These are phyloP conservation scores for Macropodus opercularis DNA, from an alignment of 2,797 vertebrate genomes.

Conservation along the genomic window DNA sequence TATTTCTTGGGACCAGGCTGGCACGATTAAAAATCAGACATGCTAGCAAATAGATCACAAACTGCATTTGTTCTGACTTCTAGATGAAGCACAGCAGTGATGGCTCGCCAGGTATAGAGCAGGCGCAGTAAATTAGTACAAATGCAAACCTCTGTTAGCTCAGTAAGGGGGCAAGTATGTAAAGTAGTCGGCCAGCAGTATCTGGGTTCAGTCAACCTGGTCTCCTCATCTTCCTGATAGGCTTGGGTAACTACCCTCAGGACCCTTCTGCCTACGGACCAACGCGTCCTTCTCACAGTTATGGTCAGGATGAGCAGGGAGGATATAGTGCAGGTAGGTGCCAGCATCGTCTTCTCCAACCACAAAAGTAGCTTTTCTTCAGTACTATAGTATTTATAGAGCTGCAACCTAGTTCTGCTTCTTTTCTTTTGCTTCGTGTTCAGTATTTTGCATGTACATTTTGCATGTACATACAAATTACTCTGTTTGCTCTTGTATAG, in stretches of 20 bases:
- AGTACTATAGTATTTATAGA: slow-evolving; percentile 68
- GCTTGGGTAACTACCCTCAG: slow-evolving; percentile 92
- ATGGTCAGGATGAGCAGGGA: slow-evolving; percentile 94
- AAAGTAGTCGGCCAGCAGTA: slow-evolving; percentile 73
- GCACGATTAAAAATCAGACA: slow-evolving; percentile 40
- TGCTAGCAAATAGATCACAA: slow-evolving; percentile 39
- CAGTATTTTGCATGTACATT: slow-evolving; percentile 76
- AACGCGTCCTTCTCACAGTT: slow-evolving; percentile 91
- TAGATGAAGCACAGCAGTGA: slow-evolving; percentile 54
- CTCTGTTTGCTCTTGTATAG: slow-evolving; percentile 63
- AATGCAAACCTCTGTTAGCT: slow-evolving; percentile 54
- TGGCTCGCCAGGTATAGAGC: slow-evolving; percentile 48
- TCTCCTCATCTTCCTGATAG: slow-evolving; percentile 90
- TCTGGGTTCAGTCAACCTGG: slow-evolving; percentile 90
- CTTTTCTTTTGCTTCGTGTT: slow-evolving; percentile 58
- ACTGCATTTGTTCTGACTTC: slow-evolving; percentile 63
- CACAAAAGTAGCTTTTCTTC: slow-evolving; percentile 77
- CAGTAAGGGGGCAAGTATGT: slow-evolving; percentile 50
- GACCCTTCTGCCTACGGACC: slow-evolving; percentile 91
- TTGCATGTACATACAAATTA: slow-evolving; percentile 77
- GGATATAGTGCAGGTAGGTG: slow-evolving; percentile 91
- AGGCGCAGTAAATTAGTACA: slow-evolving; percentile 52
- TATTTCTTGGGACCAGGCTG: slow-evolving; percentile 52
- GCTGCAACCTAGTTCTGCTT: slow-evolving; percentile 59
- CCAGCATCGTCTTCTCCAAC: slow-evolving; percentile 84